Base-by-base conservation (phyloP, 2,888 invertebrate genomes). In the Diaprepes abbreviatus region DNA sequence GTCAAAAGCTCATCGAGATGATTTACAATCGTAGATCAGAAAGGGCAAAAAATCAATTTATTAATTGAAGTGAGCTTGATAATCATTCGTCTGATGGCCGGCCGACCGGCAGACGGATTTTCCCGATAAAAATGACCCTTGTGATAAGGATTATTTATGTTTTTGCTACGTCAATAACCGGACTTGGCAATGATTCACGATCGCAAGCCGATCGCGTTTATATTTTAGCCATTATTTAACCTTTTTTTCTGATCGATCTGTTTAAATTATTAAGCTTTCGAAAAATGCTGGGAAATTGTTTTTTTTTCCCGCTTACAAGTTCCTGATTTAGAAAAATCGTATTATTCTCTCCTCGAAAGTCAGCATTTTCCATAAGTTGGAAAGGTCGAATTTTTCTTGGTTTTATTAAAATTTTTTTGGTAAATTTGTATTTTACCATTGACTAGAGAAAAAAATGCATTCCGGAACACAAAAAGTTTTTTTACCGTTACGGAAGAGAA, bases 41-140 rank as follows among this genome's bases (percentile, higher is more conserved):
- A 14, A 35, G 48, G 48, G 35, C 31, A 59, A 60, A 60, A 59
- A 60, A 48, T 45, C 60, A 48, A 60, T 60, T 60, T 45, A 60
- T 48, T 60, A 60, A 60, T 60, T 60, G 60, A 35, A 60, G 45
- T 45, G 48, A 36, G 55, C 24, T 55, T 38, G 55, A 38, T 38
- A 21, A 38, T 55, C 36, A 38, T 38, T 55, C 35, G 48, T 38
- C 55, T 24, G 55, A 55, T 55, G 55, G 24, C 48, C 7, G 28
- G 12, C 48, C 48, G 21, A n/a, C n/a, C n/a, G n/a, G n/a, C n/a
- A n/a, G n/a, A 24, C 12, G 48, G 48, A 50, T 50, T 50, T 50
- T 50, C 24, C 48, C 48, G 48, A 50, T 50, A 50, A 50, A 50
- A 50, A 50, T 28, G 48, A 50, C 48, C 48, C 48, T 28, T 31